These are phyloP conservation scores for Nudaria mundana DNA, from an alignment of 2,888 invertebrate genomes.

Conservation along the genomic window DNA sequence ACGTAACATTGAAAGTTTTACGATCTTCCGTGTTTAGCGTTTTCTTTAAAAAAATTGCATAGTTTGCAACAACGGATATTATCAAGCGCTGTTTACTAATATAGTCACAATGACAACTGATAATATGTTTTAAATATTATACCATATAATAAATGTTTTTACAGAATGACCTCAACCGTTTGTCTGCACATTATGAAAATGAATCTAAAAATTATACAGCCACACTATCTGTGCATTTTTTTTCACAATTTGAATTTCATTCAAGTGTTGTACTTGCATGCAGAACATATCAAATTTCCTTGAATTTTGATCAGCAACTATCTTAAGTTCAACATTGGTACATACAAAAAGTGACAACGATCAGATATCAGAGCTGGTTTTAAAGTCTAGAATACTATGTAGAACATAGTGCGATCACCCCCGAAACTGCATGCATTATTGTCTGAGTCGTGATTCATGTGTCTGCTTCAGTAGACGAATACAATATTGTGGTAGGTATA, in stretches of 20 bases:
- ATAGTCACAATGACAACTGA: not conserved
- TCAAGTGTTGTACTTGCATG: conserved; percentile 70
- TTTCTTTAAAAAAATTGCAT: not conserved
- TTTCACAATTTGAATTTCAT: conserved; percentile 72
- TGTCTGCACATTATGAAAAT: conserved; percentile 77
- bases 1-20: conserved; percentile 1
- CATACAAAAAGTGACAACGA: conserved; percentile 36
- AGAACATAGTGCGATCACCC: conserved; percentile 46
- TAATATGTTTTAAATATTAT: not conserved
- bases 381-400: conserved; percentile 40
- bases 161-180: conserved; percentile 64
- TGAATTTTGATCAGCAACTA: conserved; percentile 74
- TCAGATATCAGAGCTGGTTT: conserved; percentile 2
- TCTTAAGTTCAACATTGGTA: conserved; percentile 48
- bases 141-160: conserved; percentile 19
- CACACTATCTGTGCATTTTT: conserved; percentile 74
- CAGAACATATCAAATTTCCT: conserved; percentile 76
- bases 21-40: not conserved
- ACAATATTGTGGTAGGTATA: conserved; percentile 53
- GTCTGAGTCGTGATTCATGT: conserved; percentile 75
- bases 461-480: conserved; percentile 76
- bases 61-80: not conserved
- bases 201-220: conserved; percentile 76
- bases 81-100: not conserved
- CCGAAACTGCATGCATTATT: conserved; percentile 59